phyloP scores from a whole-genome alignment of 2,113 vertebrate genomes.

The cat (Felis catus) region F.catus_Fca126_mat1.0 CM031425.1:58674001-58674500 shows the following conservation, averaged over 20 bases:
- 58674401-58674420: background rate
- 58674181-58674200: background rate
- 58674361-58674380: background rate
- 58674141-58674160: accelerated
- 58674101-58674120: accelerated
- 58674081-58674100: background rate
- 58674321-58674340: background rate
- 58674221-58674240: background rate
- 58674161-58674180: background rate
- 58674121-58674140: accelerated
- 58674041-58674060: accelerated
- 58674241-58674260: accelerated
- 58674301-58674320: accelerated
- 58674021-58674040: background rate
- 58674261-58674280: accelerated
- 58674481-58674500: background rate
- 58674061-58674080: background rate
- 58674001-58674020: too few relatives aligned
- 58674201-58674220: accelerated
- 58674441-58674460: too few relatives aligned
- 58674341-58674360: background rate
- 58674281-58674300: accelerated
- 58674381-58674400: background rate
- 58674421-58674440: background rate
- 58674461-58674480: background rate